These are phyloP conservation scores for Xestoiulus laeticollis DNA, from an alignment of 2,888 invertebrate species.

Conservation along the genomic window DNA sequence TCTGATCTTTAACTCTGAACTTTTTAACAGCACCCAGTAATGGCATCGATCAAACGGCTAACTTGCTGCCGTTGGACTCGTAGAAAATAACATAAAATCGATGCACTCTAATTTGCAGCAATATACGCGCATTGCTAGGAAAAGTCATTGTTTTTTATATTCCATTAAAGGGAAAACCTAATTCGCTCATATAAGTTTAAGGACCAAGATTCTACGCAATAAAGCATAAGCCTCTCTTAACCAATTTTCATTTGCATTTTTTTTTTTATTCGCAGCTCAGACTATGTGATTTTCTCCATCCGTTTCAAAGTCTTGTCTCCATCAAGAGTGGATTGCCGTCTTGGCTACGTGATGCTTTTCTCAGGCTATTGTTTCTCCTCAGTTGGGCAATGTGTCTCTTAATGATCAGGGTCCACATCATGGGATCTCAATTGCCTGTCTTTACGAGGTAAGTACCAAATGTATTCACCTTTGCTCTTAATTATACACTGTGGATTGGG, in stretches of 20 bases:
- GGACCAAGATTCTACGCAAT: not conserved
- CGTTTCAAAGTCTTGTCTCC: slow-evolving; percentile 52
- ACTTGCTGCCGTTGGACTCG: not conserved
- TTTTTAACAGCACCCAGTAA: not conserved
- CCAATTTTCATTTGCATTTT: not conserved
- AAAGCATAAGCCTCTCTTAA: not conserved
- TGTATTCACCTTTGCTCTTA: not conserved
- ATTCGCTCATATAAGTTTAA: not conserved
- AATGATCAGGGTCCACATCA: slow-evolving; percentile 86
- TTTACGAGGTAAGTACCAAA: slow-evolving; percentile 76
- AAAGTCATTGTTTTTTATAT: not conserved
- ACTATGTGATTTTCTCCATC: slow-evolving; percentile 54
- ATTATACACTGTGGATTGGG: not conserved
- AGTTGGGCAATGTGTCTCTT: slow-evolving; percentile 82
- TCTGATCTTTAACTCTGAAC: not conserved
- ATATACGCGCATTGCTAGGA: not conserved
- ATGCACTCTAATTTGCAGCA: slow-evolving; percentile 1
- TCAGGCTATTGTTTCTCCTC: slow-evolving; percentile 80
- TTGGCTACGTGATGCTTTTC: slow-evolving; percentile 67
- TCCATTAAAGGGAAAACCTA: not conserved
- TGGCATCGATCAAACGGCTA: not conserved
- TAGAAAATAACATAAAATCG: not conserved
- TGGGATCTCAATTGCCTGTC: slow-evolving; percentile 95
- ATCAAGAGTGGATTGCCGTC: slow-evolving; percentile 44
- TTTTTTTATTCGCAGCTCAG: slow-evolving; percentile 49